Evolutionary conservation across 1,140 invertebrate species (phyloP), one percentile per base, ranked within the genome.

Genomic region (Hyposmocoma kahamanoa): DNA sequence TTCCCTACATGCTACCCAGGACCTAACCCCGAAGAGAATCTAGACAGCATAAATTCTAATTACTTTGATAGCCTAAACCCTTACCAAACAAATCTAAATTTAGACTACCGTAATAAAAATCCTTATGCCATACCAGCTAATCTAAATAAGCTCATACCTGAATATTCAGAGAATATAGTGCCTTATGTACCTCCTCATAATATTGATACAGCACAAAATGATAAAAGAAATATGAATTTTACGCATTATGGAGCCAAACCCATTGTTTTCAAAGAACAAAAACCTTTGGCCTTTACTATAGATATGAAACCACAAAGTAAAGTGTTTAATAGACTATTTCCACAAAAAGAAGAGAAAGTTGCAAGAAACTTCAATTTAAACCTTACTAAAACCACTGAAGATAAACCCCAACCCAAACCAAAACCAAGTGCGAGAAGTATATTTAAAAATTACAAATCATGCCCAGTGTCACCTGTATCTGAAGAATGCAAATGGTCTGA

Each of bases 381-480:
- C 58, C 47, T 80, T 3, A 75, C 39, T 4, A 69, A 70, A 43
- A 24, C 22, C 10, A 26, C 47, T n/a, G 67, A 67, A 3, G 79
- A 81, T 11, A 80, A 80, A 64, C 73, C 73, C 11, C 64, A 75
- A 55, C 79, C 77, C 51, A 59, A 55, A 1, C 65, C 71, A 0
- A 84, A 85, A 57, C 74, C 82, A 1, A 87, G 86, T 32, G 82
- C 86, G n/a, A 83, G 88, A 5, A 89, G 89, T 60, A 90, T 90
- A 32, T 87, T 91, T 46, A 92, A 91, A 53, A 89, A 91, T 69
- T 90, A 92, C 52, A 92, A 92, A 59, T 91, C 90, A 4, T 88
- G 90, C 59, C 91, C 91, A 0, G 90, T 92, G 0, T 91, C 90
- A 1, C 91, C 91, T 0, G 91, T 92, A 0, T 90, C 89, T 21